These are phyloP conservation scores for Sebastes fasciatus DNA, from an alignment of 2,113 vertebrate genomes.

Conservation along the genomic window DNA sequence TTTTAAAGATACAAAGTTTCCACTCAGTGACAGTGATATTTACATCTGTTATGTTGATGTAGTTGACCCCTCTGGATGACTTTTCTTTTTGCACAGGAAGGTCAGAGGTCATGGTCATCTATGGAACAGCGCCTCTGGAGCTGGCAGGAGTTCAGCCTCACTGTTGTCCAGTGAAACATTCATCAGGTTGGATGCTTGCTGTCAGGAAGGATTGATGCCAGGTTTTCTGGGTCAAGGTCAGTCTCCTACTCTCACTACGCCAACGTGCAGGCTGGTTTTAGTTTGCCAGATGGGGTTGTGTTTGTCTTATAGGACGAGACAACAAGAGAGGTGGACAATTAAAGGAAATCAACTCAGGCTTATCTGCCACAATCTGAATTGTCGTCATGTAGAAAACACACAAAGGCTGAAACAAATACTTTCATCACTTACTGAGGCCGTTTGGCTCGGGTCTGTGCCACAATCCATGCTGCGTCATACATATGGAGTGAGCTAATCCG, in stretches of 20 bases:
- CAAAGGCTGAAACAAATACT: not conserved
- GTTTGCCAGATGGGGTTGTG: not conserved
- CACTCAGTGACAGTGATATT: not conserved
- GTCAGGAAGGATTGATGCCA: conserved; percentile 39
- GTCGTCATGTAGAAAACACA: not conserved
- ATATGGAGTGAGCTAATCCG: conserved; percentile 6
- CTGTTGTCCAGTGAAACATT: conserved; percentile 38
- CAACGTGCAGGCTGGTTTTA: not conserved
- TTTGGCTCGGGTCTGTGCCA: not conserved
- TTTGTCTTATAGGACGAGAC: not conserved
- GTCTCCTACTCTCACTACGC: conserved; percentile 3
- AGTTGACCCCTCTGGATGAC: not conserved
- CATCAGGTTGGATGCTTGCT: conserved; percentile 36
- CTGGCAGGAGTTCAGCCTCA: conserved; percentile 37
- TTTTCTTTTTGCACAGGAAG: conserved; percentile 20
- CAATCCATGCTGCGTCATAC: conserved; percentile 3
- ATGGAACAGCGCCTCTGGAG: not conserved
- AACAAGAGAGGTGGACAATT: conserved; percentile 6
- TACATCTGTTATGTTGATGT: not conserved
- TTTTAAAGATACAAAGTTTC: not conserved
- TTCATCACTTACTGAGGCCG: not conserved
- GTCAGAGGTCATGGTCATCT: conserved; percentile 27
- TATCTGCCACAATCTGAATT: conserved; percentile 1
- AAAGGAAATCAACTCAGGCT: conserved; percentile 33
- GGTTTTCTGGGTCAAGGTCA: conserved; percentile 42